Evolutionary conservation across 2,113 vertebrate species (phyloP), one percentile per base, ranked within the genome.

Genomic region (Siniperca knerii): DNA sequence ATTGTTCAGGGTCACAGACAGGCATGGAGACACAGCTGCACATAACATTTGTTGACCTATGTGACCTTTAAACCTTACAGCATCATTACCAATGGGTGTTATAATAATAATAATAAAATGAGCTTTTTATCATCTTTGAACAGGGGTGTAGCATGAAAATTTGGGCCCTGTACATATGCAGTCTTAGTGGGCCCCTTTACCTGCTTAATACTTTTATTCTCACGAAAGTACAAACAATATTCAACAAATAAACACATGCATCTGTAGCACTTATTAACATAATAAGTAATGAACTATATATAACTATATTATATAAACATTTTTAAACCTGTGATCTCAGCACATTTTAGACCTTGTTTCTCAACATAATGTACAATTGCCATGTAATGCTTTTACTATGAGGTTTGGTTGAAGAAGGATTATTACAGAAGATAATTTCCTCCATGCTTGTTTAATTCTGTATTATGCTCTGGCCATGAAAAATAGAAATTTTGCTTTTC

Each of bases 11-110:
- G 65, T 77, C n/a, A 61, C 42, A 57, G 52, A 71, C 64, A 11
- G 2, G 42, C 23, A 54, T 16, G 23, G 21, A 72, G 57, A 76
- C 46, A 58, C 75, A 81, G 58, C 67, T 62, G 79, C 29, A 65
- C 15, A 44, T 68, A 42, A 37, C 67, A 75, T 78, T 44, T 78
- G 52, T 23, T 82, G 73, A 87, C 84, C 75, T 25, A 40, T 20
- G 18, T 79, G 78, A 79, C 75, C 48, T 52, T 78, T 0, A 65
- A 81, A 57, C 50, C 44, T 66, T 23, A 21, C 12, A 23, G 33
- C 44, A 80, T 73, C 81, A 75, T 55, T 73, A 48, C 3, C 37
- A 61, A 23, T 25, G 25, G 66, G 23, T 60, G 79, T 70, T 65
- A n/a, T 2, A 16, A 50, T 33, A 25, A 61, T 25, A 48, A 61